These are phyloP conservation scores for Fistularia tabacaria DNA, from an alignment of 2,797 vertebrate genomes.

Conservation along the genomic window DNA sequence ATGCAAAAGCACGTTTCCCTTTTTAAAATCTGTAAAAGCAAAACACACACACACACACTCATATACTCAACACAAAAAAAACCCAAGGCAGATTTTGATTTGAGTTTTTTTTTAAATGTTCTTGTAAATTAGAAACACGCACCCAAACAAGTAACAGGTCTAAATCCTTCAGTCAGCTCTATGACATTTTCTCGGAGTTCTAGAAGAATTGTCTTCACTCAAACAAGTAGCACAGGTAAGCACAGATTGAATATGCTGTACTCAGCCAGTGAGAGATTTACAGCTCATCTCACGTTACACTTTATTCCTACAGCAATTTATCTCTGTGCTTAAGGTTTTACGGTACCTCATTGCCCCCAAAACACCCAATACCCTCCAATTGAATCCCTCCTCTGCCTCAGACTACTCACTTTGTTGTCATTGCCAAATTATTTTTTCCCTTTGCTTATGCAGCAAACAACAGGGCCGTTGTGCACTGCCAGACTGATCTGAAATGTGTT, in stretches of 20 bases:
- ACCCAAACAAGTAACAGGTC: constrained; percentile 14
- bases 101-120: not conserved
- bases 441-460: constrained; percentile 56
- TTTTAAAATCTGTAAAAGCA: constrained; percentile 26
- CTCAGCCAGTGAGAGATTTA: constrained; percentile 60
- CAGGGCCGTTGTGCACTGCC: constrained; percentile 23
- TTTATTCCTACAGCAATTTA: constrained; percentile 57
- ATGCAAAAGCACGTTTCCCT: constrained; percentile 16
- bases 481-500: constrained; percentile 33
- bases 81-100: constrained; percentile 22
- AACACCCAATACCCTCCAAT: constrained; percentile 52
- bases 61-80: not conserved
- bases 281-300: constrained; percentile 48
- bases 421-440: constrained; percentile 54
- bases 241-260: constrained; percentile 13
- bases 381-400: constrained; percentile 39
- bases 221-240: constrained; percentile 1
- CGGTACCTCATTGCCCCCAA: constrained; percentile 45
- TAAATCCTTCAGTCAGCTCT: constrained; percentile 1
- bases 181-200: constrained; percentile 5
- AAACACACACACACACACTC: not conserved
- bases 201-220: constrained; percentile 5
- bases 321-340: constrained; percentile 61
- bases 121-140: constrained; percentile 4
- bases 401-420: constrained; percentile 53